These are phyloP conservation scores for Thecocarcelia acutangulata DNA, from an alignment of 2,888 invertebrate genomes.

Conservation along the genomic window DNA sequence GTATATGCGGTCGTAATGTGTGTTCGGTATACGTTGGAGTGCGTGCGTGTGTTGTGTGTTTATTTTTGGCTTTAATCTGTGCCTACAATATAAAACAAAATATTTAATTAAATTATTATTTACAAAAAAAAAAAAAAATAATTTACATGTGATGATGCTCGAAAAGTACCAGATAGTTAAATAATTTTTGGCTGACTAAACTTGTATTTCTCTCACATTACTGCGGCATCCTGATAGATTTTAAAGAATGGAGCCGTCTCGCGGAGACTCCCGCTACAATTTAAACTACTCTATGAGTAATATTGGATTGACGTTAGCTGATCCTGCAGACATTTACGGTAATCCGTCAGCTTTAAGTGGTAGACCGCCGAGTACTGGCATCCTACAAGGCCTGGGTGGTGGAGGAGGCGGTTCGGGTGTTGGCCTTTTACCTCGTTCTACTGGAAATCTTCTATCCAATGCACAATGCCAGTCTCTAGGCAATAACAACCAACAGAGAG, in stretches of 20 bases:
- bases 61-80: constrained; percentile 68
- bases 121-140: not conserved
- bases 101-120: too few species aligned
- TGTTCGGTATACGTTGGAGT: constrained; percentile 69
- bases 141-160: not conserved
- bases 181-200: too few species aligned
- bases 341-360: constrained; percentile 76
- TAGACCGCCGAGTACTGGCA: constrained; percentile 85
- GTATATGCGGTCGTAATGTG: constrained; percentile 45
- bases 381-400: constrained; percentile 81
- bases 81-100: not conserved
- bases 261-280: constrained; percentile 94
- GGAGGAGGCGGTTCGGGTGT: constrained; percentile 76
- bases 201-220: too few species aligned
- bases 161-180: not conserved
- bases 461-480: constrained; percentile 78
- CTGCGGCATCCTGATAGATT: constrained; percentile 74
- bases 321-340: constrained; percentile 90
- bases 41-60: constrained; percentile 71
- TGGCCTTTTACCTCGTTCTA: constrained; percentile 77
- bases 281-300: constrained; percentile 90
- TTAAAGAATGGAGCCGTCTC: constrained; percentile 90
- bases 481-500: constrained; percentile 80
- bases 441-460: constrained; percentile 84
- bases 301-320: constrained; percentile 90